Evolutionary conservation across 2,797 vertebrate species (phyloP), one percentile per base, ranked within the genome.

Genomic region (Pseudochirops cupreus): DNA sequence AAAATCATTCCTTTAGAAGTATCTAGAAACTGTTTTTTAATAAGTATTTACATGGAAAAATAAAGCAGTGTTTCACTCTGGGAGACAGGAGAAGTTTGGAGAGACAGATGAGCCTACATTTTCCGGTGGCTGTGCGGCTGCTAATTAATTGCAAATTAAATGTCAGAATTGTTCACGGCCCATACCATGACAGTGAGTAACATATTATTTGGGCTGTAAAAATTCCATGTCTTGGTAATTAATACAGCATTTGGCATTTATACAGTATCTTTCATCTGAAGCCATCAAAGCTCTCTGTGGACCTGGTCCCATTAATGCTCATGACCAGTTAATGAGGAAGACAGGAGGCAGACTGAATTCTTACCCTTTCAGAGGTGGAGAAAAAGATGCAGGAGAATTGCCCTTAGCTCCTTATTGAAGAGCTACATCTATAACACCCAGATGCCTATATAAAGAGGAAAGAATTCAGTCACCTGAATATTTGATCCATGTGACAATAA

Each of bases 111-210:
- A 93, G 53, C 24, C 29, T 12, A 92, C 33, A 39, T 58, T n/a
- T 94, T 95, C n/a, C 4, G 24, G 54, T 89, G 31, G 93, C 90
- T 95, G 26, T 91, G 14, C 39, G 56, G 91, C 52, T 94, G 53
- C 95, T 96, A 96, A 95, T 97, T 56, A 92, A 94, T 94, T 94
- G 90, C 74, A 95, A 95, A 95, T 96, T 95, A 93, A 96, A 91
- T 95, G 50, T 95, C 96, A 56, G 29, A 3, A 53, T 95, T 95
- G 14, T 94, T 97, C 57, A 91, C 54, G 95, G 54, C 91, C 26
- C n/a, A 90, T 53, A 57, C 62, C 91, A 90, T 94, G 82, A 91
- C 95, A 59, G 31, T 95, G 94, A 96, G n/a, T 55, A 96, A 96
- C 74, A 54, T 46, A 57, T 57, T 59, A 50, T 94, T 96, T 93